Conservation (phyloP, 2,797 vertebrate genomes). For the Pitangus sulphuratus region DNA sequence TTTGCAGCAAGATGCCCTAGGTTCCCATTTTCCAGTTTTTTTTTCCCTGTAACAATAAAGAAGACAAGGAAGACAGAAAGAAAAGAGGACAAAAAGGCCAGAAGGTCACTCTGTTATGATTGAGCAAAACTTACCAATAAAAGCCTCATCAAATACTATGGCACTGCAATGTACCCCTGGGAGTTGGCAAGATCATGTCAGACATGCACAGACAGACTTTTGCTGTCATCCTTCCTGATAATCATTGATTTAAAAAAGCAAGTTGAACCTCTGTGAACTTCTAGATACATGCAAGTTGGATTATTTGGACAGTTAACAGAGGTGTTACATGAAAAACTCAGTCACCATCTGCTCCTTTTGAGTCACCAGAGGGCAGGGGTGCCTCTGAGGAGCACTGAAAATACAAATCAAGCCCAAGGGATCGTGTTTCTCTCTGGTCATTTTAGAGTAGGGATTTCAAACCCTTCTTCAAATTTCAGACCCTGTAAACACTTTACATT, state of each 20-base stretch:
- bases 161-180: not conserved
- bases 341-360: not conserved
- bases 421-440: fast-evolving
- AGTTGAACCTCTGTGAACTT: not conserved
- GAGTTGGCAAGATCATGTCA: not conserved
- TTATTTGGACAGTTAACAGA: not conserved
- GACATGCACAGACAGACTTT: not conserved
- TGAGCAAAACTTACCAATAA: not conserved
- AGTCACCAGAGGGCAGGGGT: not conserved
- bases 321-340: not conserved
- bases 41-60: not conserved
- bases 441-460: not conserved
- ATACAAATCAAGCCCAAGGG: not conserved
- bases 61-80: not conserved
- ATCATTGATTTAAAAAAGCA: not conserved
- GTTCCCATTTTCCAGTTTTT: not conserved
- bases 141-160: not conserved
- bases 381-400: not conserved
- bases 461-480: not conserved
- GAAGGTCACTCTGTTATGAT: not conserved
- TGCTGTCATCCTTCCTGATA: not conserved
- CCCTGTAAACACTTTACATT: not conserved
- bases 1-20: not conserved
- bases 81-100: not conserved
- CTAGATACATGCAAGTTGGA: not conserved